Percentiles rank a stretch among this genome's conserved stretches.
Evolutionary conservation across 2,113 vertebrate species (phyloP).

Genomic region (Dipodomys merriami): DNA sequence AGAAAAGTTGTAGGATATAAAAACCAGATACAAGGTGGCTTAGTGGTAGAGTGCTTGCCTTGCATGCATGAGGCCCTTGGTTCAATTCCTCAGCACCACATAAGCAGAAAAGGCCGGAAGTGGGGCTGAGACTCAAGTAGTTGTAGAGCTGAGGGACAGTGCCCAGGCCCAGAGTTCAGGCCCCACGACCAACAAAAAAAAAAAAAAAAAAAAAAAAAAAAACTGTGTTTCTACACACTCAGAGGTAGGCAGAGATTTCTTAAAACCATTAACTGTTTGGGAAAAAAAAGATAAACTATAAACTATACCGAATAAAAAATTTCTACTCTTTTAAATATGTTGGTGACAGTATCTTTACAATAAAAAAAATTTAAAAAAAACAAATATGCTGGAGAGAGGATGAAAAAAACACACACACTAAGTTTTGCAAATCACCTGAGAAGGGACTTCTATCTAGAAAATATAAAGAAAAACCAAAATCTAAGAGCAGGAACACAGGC

Average conservation of each 20-base stretch:
- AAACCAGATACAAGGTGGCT: neutral
- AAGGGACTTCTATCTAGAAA: constrained; percentile 6
- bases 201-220: neutral
- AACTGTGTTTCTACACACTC: neutral
- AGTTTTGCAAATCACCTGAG: neutral
- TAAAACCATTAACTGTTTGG: too few relatives aligned
- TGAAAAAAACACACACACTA: neutral
- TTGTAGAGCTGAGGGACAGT: too few relatives aligned
- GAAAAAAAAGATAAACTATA: neutral
- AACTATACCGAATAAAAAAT: neutral
- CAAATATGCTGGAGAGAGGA: neutral
- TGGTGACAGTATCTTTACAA: too few relatives aligned
- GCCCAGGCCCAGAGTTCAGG: too few relatives aligned
- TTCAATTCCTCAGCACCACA: too few relatives aligned
- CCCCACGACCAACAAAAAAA: too few relatives aligned
- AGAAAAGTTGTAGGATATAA: neutral
- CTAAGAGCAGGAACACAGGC: neutral
- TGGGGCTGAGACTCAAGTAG: too few relatives aligned
- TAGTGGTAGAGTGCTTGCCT: too few relatives aligned
- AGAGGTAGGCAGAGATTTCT: neutral
- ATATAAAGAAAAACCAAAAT: neutral
- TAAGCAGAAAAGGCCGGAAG: too few relatives aligned
- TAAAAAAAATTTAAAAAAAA: too few relatives aligned
- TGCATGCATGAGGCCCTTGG: too few relatives aligned
- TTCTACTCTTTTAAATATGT: neutral